A percentile compares a stretch with the other conserved stretches of the same genome.
phyloP scores from a whole-genome alignment of 2,113 vertebrate genomes.

The Nibea coibor region DNA sequence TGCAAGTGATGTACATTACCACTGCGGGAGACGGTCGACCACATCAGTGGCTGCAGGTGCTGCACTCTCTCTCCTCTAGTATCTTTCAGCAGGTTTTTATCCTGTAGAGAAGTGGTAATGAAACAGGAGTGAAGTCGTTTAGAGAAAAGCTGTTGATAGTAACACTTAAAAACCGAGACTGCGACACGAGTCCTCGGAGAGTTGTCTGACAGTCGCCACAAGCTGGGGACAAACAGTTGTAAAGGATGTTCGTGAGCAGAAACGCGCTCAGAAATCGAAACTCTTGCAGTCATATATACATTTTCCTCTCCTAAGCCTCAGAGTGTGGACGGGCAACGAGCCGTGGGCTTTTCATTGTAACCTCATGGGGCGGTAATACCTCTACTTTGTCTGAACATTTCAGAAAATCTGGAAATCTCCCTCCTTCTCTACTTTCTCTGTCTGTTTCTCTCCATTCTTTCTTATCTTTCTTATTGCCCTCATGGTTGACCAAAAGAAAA shows the following conservation, averaged over 20 bases:
- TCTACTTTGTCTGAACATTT: slow-evolving; percentile 60
- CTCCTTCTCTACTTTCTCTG: slow-evolving; percentile 18
- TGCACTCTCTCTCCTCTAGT: neutral
- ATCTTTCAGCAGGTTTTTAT: slow-evolving; percentile 48
- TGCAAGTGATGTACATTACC: slow-evolving; percentile 28
- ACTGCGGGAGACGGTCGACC: slow-evolving; percentile 13
- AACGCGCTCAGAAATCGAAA: slow-evolving; percentile 56
- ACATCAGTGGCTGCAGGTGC: slow-evolving; percentile 49
- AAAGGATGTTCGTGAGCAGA: slow-evolving; percentile 31
- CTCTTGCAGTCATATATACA: neutral
- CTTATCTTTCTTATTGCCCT: slow-evolving; percentile 74
- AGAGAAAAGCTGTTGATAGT: slow-evolving; percentile 56
- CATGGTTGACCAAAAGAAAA: slow-evolving; percentile 72
- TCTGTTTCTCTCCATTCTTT: slow-evolving; percentile 22
- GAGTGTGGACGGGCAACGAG: slow-evolving; percentile 47
- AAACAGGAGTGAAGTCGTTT: slow-evolving; percentile 48
- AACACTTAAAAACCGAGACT: slow-evolving; percentile 38
- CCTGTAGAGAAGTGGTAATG: slow-evolving; percentile 33
- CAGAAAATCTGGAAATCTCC: slow-evolving; percentile 63
- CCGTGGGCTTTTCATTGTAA: slow-evolving; percentile 54
- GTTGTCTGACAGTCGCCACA: slow-evolving; percentile 21
- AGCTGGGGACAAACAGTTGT: slow-evolving; percentile 34
- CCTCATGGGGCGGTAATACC: slow-evolving; percentile 55
- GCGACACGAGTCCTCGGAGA: slow-evolving; percentile 53
- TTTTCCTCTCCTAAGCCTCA: slow-evolving; percentile 37